These are phyloP conservation scores for Drosophila micromelanica DNA, from an alignment of 1,140 invertebrate genomes.

Conservation along the genomic window DNA sequence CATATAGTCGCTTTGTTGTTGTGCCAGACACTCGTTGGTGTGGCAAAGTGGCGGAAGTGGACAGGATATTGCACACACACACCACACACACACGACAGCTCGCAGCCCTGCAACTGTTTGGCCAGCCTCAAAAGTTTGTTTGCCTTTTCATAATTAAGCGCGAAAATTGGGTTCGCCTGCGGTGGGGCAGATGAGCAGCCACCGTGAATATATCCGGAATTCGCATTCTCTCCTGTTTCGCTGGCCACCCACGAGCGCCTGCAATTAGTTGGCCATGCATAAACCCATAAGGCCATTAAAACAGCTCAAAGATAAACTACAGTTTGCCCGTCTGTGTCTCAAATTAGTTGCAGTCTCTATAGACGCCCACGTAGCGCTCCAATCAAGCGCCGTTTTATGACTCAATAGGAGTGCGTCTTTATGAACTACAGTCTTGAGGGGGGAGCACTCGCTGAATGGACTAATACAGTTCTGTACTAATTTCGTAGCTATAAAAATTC, in stretches of 20 bases:
- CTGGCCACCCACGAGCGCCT: slow-evolving; percentile 55
- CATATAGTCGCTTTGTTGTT: slow-evolving; percentile 53
- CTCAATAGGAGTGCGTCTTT: slow-evolving; percentile 65
- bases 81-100: neutral
- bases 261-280: slow-evolving; percentile 63
- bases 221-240: neutral
- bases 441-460: slow-evolving; percentile 10
- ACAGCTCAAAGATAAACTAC: slow-evolving; percentile 69
- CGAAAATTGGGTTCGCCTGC: slow-evolving; percentile 62
- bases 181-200: neutral
- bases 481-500: slow-evolving; percentile 77
- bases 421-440: slow-evolving; percentile 39
- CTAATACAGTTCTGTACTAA: slow-evolving; percentile 68
- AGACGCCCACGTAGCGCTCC: slow-evolving; percentile 62
- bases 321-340: slow-evolving; percentile 56
- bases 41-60: slow-evolving; percentile 31
- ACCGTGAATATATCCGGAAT: neutral
- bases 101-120: slow-evolving; percentile 17
- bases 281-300: slow-evolving; percentile 50
- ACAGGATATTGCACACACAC: slow-evolving; percentile 48
- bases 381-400: slow-evolving; percentile 78
- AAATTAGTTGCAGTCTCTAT: slow-evolving; percentile 69
- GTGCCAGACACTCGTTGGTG: slow-evolving; percentile 56
- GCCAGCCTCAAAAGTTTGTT: slow-evolving; percentile 45
- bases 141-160: slow-evolving; percentile 73